A percentile compares a stretch with the other conserved stretches of the same genome.
phyloP scores from a whole-genome alignment of 2,113 vertebrate genomes.

The Hemichromis elongatus region DNA sequence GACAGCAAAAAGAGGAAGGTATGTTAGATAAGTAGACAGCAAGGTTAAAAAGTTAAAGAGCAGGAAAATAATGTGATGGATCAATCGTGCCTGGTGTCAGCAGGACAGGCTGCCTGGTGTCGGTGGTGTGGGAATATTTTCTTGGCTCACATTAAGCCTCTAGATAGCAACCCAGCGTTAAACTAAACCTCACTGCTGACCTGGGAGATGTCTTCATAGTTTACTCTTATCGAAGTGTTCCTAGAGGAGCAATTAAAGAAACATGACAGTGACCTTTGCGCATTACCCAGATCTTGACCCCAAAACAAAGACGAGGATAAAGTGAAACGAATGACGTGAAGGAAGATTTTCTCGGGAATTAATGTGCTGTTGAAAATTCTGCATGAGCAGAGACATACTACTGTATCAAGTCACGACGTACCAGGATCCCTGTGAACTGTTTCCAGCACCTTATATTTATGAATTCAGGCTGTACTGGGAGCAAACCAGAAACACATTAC shows the following conservation, averaged over 20 bases:
- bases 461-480: neutral
- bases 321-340: slow-evolving; percentile 4
- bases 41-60: neutral
- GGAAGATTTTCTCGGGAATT: neutral
- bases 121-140: neutral
- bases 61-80: neutral
- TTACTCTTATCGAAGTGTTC: neutral
- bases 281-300: neutral
- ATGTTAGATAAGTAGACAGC: neutral
- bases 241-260: neutral
- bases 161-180: neutral
- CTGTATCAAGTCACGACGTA: neutral
- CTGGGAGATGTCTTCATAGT: neutral
- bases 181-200: neutral
- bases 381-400: neutral
- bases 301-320: neutral
- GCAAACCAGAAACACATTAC: neutral
- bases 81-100: neutral
- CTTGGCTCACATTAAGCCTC: neutral
- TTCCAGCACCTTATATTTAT: slow-evolving; percentile 14
- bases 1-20: neutral
- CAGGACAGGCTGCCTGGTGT: neutral
- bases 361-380: neutral
- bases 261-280: neutral
- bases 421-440: neutral